Conservation (phyloP, 2,888 invertebrate genomes). For the Eilema caniola region DNA sequence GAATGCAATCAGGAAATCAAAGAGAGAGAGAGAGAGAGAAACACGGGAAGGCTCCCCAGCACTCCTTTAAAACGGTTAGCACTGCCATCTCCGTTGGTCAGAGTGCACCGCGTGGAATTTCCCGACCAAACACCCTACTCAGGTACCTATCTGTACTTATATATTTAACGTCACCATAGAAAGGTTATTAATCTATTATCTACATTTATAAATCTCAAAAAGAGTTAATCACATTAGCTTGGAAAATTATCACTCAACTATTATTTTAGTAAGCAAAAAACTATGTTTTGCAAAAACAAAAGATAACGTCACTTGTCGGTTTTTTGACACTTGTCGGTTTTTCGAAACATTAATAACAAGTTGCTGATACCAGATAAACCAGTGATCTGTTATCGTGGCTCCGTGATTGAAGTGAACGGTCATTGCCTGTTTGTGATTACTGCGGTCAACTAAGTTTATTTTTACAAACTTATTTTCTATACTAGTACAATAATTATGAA, state of each 20-base stretch:
- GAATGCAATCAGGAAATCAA: no score
- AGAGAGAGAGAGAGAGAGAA: no score
- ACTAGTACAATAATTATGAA: background rate
- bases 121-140: no score
- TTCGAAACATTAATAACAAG: background rate
- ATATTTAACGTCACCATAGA: no score
- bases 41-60: no score
- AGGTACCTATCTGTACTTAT: no score
- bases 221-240: no score
- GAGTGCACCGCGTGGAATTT: no score
- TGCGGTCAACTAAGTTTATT: background rate
- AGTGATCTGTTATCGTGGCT: conserved; percentile 10
- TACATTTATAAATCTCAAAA: background rate
- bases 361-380: conserved; percentile 12
- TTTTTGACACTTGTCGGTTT: background rate
- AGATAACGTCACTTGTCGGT: conserved; percentile 16
- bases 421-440: conserved; percentile 5
- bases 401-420: conserved; percentile 3
- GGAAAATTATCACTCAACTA: background rate
- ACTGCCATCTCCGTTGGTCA: no score
- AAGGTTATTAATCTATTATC: no score
- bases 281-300: conserved; percentile 9
- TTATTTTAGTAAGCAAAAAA: conserved; percentile 2
- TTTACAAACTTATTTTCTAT: background rate
- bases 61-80: no score